phyloP scores from a whole-genome alignment of 1,140 invertebrate species.

The Periplaneta americana region DNA sequence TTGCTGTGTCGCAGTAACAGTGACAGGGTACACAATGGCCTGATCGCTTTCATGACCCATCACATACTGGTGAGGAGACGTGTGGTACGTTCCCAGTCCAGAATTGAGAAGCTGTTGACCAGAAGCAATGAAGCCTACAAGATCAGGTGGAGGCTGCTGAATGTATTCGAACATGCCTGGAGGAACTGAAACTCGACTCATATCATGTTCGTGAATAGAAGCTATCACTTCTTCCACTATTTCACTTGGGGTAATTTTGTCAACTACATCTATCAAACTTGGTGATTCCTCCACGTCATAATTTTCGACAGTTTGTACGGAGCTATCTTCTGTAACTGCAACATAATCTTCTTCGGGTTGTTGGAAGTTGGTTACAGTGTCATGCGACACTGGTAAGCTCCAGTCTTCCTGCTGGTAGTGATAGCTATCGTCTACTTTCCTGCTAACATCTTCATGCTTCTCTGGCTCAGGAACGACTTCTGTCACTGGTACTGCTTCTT shows the following conservation, averaged over 20 bases:
- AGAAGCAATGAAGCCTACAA: constrained; percentile 46
- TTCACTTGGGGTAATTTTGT: background rate
- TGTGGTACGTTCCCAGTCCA: constrained; percentile 34
- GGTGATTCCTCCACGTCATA: background rate
- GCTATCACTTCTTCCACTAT: background rate
- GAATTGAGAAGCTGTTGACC: constrained; percentile 38
- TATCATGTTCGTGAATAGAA: background rate
- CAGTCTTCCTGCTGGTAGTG: background rate
- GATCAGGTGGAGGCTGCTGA: constrained; percentile 40
- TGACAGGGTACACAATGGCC: constrained; percentile 8
- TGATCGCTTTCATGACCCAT: constrained; percentile 3
- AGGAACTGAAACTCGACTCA: background rate
- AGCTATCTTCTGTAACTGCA: background rate
- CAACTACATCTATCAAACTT: background rate
- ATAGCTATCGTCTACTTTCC: background rate
- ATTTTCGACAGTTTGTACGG: background rate
- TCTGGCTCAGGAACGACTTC: background rate
- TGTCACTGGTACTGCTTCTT: background rate
- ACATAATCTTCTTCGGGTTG: background rate
- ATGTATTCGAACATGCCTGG: constrained; percentile 39
- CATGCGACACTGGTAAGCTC: background rate
- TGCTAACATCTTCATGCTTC: background rate
- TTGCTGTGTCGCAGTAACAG: background rate
- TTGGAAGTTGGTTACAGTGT: background rate
- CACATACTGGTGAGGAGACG: constrained; percentile 12